phyloP scores from a whole-genome alignment of 2,888 invertebrate genomes.

The Cerastis rubricosa region DNA sequence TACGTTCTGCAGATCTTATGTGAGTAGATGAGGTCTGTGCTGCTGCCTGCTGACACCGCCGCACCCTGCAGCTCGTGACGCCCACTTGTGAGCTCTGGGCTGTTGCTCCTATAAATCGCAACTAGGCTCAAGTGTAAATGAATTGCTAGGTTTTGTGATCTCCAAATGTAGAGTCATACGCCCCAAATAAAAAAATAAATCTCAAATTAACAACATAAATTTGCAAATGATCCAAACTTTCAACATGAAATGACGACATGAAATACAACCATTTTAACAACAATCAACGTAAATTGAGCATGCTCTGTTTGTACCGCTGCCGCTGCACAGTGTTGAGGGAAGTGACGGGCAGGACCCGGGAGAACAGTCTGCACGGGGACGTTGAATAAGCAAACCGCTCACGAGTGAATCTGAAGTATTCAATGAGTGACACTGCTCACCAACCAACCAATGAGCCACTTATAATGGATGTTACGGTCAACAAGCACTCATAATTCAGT shows the following conservation, averaged over 20 bases:
- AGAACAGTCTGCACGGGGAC: neutral
- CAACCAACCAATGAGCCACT: neutral
- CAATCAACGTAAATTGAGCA: neutral
- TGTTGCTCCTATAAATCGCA: neutral
- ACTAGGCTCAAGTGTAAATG: neutral
- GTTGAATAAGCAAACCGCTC: neutral
- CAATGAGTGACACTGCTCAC: no score
- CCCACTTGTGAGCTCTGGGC: neutral
- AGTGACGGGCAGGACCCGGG: no score
- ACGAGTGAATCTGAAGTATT: no score
- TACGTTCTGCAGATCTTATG: neutral
- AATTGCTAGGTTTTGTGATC: neutral
- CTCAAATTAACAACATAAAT: neutral
- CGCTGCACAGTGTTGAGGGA: neutral
- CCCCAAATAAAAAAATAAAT: no score
- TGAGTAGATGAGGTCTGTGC: neutral
- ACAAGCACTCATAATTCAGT: conserved; percentile 37
- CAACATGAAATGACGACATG: neutral
- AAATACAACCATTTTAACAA: neutral
- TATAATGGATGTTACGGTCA: conserved; percentile 38
- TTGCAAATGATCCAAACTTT: neutral
- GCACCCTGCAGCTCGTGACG: neutral
- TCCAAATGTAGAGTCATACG: no score
- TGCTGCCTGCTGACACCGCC: neutral
- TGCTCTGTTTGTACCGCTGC: no score